phyloP scores from a whole-genome alignment of 1,140 invertebrate genomes.

The Lineus longissimus region DNA sequence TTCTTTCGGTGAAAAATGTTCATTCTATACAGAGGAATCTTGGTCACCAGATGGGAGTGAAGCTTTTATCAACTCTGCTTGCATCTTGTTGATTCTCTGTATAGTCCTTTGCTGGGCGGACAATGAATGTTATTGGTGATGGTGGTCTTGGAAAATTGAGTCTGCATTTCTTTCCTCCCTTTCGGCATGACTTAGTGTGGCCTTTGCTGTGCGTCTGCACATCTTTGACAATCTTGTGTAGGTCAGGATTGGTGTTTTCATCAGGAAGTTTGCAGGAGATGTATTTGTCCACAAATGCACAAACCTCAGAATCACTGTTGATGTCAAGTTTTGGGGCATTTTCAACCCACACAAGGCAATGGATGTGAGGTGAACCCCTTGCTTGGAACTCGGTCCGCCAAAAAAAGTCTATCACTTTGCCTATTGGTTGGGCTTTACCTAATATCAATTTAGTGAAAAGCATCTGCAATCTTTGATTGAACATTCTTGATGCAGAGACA shows the following conservation, averaged over 20 bases:
- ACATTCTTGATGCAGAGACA: conserved; percentile 2
- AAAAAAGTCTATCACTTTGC: conserved; percentile 4
- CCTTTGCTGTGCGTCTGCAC: background rate
- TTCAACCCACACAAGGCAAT: background rate
- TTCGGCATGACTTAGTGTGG: background rate
- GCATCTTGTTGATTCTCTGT: too few species aligned
- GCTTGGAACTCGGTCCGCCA: conserved; percentile 1
- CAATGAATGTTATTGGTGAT: conserved; percentile 1
- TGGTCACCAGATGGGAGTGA: too few species aligned
- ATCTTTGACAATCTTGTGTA: background rate
- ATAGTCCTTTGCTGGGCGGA: background rate
- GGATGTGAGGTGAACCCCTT: background rate
- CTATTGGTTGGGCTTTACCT: background rate
- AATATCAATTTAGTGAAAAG: background rate
- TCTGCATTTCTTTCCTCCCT: background rate
- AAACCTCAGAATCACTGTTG: background rate
- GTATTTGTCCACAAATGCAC: background rate
- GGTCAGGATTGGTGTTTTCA: background rate
- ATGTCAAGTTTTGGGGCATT: background rate
- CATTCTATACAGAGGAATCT: too few species aligned
- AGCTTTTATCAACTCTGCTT: too few species aligned
- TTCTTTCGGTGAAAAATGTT: too few species aligned
- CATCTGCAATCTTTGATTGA: background rate
- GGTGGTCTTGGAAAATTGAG: conserved; percentile 3
- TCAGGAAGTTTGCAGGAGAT: conserved; percentile 1